Conservation (phyloP, 2,113 vertebrate genomes). For the Brachyistius frenatus region DNA sequence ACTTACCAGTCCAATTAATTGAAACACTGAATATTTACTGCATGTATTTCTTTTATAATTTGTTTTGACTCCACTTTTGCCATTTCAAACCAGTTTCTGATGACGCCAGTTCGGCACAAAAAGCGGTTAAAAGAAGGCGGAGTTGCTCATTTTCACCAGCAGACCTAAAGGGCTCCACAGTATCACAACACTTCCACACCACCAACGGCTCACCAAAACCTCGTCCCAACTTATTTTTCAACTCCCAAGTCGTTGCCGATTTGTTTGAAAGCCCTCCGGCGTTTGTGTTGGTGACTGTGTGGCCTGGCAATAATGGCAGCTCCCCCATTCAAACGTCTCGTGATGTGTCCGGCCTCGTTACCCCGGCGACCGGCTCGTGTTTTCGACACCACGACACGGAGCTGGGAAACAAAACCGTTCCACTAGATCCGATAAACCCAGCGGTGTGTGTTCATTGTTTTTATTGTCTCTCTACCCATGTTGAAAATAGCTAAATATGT, state of each 20-base stretch:
- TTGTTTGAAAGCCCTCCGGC: neutral
- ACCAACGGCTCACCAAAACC: neutral
- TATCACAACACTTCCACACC: neutral
- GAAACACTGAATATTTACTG: neutral
- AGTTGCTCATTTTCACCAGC: constrained; percentile 74
- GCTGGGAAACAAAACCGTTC: neutral
- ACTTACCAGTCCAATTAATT: constrained; percentile 6
- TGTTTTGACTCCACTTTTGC: neutral
- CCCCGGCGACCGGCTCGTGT: neutral
- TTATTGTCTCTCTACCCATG: constrained; percentile 2
- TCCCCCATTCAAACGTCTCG: constrained; percentile 28
- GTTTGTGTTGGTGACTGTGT: constrained; percentile 38
- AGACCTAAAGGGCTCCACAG: constrained; percentile 72
- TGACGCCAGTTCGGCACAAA: constrained; percentile 30
- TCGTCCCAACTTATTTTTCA: neutral
- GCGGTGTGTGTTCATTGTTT: neutral
- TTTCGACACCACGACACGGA: neutral
- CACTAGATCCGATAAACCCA: constrained; percentile 5
- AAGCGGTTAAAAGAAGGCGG: neutral
- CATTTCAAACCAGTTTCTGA: constrained; percentile 4
- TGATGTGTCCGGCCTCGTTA: neutral
- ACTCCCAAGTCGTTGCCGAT: too few species aligned
- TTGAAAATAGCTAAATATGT: constrained; percentile 56
- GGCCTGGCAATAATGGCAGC: constrained; percentile 56
- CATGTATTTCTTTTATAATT: neutral